Conservation (phyloP, 2,888 invertebrate species). For the Gastrophysa polygoni region DNA sequence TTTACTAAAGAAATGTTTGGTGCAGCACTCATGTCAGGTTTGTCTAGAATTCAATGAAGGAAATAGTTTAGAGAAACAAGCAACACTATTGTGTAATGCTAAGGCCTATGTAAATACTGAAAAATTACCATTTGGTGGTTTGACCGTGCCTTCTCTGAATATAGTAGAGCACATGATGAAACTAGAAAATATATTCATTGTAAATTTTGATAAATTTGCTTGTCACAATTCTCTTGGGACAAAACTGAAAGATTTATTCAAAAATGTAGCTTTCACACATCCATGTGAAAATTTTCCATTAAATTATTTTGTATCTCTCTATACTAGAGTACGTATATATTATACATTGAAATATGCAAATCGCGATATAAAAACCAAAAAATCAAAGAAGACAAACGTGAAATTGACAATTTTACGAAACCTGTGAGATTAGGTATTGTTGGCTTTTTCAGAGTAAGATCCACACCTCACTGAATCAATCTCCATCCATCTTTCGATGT, state of each 20-base stretch:
- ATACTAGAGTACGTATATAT: neutral
- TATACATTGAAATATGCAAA: neutral
- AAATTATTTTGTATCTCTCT: neutral
- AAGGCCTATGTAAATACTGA: neutral
- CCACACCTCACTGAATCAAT: no score
- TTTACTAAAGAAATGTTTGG: slow-evolving; percentile 9
- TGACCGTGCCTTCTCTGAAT: neutral
- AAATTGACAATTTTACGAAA: no score
- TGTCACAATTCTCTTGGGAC: neutral
- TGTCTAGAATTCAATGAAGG: neutral
- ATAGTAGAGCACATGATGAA: neutral
- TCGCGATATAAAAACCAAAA: neutral
- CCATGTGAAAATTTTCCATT: no score
- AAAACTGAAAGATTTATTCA: neutral
- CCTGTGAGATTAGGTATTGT: no score
- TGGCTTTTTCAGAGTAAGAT: no score
- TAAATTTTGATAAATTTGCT: neutral
- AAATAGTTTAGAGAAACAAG: neutral
- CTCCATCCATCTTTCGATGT: no score
- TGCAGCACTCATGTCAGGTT: slow-evolving; percentile 10
- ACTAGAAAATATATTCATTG: neutral
- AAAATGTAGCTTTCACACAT: neutral
- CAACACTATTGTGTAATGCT: neutral
- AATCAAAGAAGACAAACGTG: neutral
- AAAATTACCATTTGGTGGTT: neutral